Conservation (phyloP, 2,113 vertebrate genomes). For the Pitta sordida region DNA sequence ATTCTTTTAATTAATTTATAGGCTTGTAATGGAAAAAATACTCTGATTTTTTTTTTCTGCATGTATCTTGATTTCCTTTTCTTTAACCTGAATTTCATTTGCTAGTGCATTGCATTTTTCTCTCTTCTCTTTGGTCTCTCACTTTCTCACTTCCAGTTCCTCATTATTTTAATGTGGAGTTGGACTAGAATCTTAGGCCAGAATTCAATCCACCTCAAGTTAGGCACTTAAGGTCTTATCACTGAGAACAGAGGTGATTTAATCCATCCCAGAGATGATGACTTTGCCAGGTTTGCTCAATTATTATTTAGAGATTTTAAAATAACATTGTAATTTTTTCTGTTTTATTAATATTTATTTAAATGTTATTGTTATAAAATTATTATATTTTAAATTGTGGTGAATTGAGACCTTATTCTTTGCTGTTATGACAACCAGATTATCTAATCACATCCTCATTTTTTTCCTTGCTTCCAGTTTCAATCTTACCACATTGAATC, state of each 20-base stretch:
- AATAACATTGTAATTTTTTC: neutral
- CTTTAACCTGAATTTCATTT: neutral
- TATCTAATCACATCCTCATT: neutral
- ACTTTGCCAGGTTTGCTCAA: neutral
- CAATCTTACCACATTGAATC: neutral
- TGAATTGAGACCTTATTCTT: neutral
- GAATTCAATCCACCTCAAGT: neutral
- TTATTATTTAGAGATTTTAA: neutral
- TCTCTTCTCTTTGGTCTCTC: neutral
- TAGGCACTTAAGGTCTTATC: neutral
- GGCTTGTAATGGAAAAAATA: neutral
- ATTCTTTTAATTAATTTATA: neutral
- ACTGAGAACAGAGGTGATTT: neutral
- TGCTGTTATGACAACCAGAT: neutral
- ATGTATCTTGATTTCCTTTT: neutral
- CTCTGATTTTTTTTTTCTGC: accelerated
- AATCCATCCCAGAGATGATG: neutral
- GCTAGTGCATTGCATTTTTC: neutral
- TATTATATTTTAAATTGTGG: neutral
- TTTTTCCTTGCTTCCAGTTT: neutral
- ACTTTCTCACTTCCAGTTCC: too few relatives aligned
- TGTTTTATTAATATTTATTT: neutral
- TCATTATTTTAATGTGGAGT: neutral
- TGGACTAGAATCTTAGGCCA: neutral
- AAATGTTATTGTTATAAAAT: neutral